Conservation (phyloP, 2,113 vertebrate species). For the Petaurus breviceps region DNA sequence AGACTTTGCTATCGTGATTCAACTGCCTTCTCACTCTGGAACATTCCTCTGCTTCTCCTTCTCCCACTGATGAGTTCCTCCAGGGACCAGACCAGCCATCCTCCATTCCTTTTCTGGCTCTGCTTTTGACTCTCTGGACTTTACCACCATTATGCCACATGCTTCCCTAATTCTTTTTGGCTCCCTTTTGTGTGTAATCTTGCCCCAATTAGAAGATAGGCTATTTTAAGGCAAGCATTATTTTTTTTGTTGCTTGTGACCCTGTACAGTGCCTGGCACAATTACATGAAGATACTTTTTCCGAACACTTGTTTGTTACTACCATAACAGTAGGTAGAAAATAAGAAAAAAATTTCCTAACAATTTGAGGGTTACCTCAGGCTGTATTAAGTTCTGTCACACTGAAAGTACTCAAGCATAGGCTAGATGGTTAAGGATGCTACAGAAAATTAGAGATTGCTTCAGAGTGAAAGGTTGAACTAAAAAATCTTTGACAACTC, state of each 20-base stretch:
- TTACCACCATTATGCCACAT: background rate
- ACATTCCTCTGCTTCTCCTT: too few relatives aligned
- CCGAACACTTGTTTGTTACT: conserved; percentile 10
- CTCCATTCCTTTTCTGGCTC: background rate
- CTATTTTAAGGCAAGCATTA: background rate
- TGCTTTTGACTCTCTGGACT: background rate
- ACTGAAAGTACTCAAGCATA: background rate
- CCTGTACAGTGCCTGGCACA: background rate
- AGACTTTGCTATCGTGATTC: background rate
- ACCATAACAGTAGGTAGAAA: background rate
- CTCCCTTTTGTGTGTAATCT: background rate
- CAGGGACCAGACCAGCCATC: background rate
- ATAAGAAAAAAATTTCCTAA: background rate
- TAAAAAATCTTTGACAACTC: background rate
- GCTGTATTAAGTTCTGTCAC: background rate
- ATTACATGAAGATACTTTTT: background rate
- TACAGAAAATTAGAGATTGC: background rate
- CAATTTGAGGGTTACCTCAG: background rate
- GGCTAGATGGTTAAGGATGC: background rate
- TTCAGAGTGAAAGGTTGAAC: background rate
- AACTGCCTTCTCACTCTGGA: background rate
- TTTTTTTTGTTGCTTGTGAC: background rate
- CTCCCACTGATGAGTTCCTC: background rate
- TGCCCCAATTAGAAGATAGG: background rate
- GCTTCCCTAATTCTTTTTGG: background rate